Conservation (phyloP, 2,113 vertebrate genomes). For the Ammodytes marinus region DNA sequence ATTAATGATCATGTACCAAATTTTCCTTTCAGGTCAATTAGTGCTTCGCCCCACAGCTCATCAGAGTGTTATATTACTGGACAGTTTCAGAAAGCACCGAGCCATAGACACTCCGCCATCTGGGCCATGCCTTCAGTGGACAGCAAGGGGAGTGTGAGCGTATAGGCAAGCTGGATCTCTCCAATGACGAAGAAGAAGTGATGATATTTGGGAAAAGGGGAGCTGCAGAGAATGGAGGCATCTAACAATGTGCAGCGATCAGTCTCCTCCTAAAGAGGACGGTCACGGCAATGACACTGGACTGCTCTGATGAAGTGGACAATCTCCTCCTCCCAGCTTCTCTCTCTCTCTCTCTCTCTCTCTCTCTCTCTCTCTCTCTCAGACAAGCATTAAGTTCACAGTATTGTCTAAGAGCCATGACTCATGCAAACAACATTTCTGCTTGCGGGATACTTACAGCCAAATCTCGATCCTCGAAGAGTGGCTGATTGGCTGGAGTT, state of each 20-base stretch:
- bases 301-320: slow-evolving; percentile 47
- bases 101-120: slow-evolving; percentile 36
- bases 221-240: slow-evolving; percentile 61
- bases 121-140: slow-evolving; percentile 52
- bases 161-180: slow-evolving; percentile 40
- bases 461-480: slow-evolving; percentile 64
- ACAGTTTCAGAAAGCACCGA: slow-evolving; percentile 54
- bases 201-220: slow-evolving; percentile 51
- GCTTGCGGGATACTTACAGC: slow-evolving; percentile 70
- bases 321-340: slow-evolving; percentile 23
- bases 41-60: slow-evolving; percentile 31
- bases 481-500: slow-evolving; percentile 52
- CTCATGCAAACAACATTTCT: slow-evolving; percentile 14
- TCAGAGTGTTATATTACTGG: slow-evolving; percentile 43
- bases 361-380: too few relatives aligned
- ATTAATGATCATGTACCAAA: slow-evolving; percentile 25
- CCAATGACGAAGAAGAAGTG: slow-evolving; percentile 36
- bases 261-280: slow-evolving; percentile 60
- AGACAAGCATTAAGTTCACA: slow-evolving; percentile 23
- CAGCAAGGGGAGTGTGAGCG: slow-evolving; percentile 22
- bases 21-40: slow-evolving; percentile 40
- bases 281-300: slow-evolving; percentile 60
- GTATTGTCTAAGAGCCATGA: slow-evolving; percentile 2
- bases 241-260: slow-evolving; percentile 68
- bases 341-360: slow-evolving; percentile 18